Base-by-base conservation (phyloP, 2,797 vertebrate species). In the Poeciliopsis turneri region DNA sequence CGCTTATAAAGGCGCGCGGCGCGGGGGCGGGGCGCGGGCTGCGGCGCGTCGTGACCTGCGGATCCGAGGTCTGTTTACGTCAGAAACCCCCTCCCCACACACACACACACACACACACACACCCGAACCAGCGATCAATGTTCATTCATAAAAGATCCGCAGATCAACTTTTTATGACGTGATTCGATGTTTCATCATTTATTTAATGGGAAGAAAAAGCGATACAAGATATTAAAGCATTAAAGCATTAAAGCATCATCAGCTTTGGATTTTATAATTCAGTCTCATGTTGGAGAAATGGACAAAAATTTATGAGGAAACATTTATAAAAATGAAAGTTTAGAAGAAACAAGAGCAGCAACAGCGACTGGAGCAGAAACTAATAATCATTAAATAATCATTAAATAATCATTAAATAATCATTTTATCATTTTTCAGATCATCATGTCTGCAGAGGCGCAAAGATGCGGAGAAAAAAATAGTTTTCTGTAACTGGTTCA, bases 111-210 rank as follows among this genome's bases (percentile, higher is more conserved):
- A 53, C 51, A 30, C 28, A 16, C 12, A 12, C 0, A 0, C 89
- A 13, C 47, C 28, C 30, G 30, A 10, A 18, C 72, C 57, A 61
- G 57, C 13, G 61, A 66, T 16, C 41, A 81, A 76, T 69, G 76
- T 85, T 85, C 93, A 95, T 94, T 94, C 92, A 94, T 82, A 90
- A 91, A 88, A 84, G 53, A 61, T 2, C 47, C 28, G 18, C 33
- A 61, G 61, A 36, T 66, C 0, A 61, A 61, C 5, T 20, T 4
- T 66, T 66, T 10, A 7, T 16, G 59, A 61, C 16, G 33, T 2
- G 2, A 64, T 64, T 66, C 2, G 10, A 20, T 4, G 16, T 66
- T 23, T 66, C 18, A 20, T 66, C 10, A 20, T 28, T 57, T 57
- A n/a, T 57, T 57, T 53, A 10, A 9, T 9, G 23, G 18, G 33